Evolutionary conservation across 2,888 invertebrate species (phyloP), one percentile per base, ranked within the genome.

Genomic region (Cephalotes varians): DNA sequence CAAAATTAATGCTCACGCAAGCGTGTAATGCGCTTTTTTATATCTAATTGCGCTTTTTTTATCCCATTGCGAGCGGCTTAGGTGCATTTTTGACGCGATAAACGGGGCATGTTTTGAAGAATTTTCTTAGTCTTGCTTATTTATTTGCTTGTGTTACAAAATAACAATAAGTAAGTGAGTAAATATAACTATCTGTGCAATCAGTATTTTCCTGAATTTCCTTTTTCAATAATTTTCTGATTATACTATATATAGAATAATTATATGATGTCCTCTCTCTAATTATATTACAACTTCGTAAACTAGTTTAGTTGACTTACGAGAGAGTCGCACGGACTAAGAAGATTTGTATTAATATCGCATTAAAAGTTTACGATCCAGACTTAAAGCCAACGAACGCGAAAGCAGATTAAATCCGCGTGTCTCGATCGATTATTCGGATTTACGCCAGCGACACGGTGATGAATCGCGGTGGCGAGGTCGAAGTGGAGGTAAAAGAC

Each of bases 351-450:
- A 25, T 25, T 44, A 18, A 64, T 64, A 40, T 3, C 7, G 15
- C 12, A 21, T 15, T 25, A 28, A 47, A 47, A 31, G 47, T 67
- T 47, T 67, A 47, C 67, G 9, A 47, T n/a, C 28, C 44, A 18
- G 18, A 18, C 1, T 67, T 67, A n/a, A 47, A 12, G 44, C 28
- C 40, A 18, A 51, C 21, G 21, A 49, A 34, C 34, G 40, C n/a
- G 40, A 49, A 40, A 60, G 60, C 34, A 60, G 37, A 49, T 58
- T 65, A 44, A 65, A 65, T 65, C 64, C 58, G 60, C 71, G 81
- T 82, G 83, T 74, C 76, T 60, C 88, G 82, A 84, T 91, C 87
- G 87, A 89, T 86, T 81, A 85, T 80, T 28, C 47, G 54, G 85
- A 88, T 87, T 56, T 86, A 81, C 80, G 64, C 71, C n/a, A 31